Evolutionary conservation across 2,888 invertebrate genomes (phyloP), one percentile per base, ranked within the genome.

Genomic region (Podotricha telesiphe): DNA sequence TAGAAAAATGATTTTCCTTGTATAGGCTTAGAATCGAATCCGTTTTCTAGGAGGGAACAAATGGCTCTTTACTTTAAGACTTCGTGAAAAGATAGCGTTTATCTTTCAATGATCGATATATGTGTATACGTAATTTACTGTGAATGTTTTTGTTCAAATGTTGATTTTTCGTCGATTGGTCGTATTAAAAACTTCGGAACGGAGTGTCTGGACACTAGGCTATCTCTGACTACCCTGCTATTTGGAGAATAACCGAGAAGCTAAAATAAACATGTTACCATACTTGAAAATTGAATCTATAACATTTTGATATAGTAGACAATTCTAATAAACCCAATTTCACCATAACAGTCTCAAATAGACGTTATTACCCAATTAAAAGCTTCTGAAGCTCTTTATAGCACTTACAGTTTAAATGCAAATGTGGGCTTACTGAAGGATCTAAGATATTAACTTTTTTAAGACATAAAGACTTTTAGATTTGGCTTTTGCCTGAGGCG

Each of bases 21-120:
- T 59, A 59, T 59, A 45, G 22, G 58, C 58, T 59, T 22, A 59
- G 58, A 20, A 20, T 45, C 42, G 42, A 20, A 59, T 42, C 22
- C 42, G 42, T 59, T 59, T 59, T 59, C 58, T 59, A 59, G 58
- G 58, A 45, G 42, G 45, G 58, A 45, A 59, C 42, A 59, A 59
- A 59, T 59, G 58, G 58, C 58, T 22, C 58, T 22, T 59, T 59
- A 59, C 58, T 42, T 45, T 6, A 45, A 19, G 58, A 59, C 58
- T 22, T 45, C 58, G 58, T 45, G 58, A 59, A 45, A 59, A 59
- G 58, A 59, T 22, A 42, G 22, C 58, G 42, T 59, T 59, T 59
- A 59, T 59, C 58, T 45, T 59, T 59, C 58, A n/a, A 22, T 45
- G 58, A 45, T 59, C 58, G n/a, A 42, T 59, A 22, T 59, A 59